phyloP scores from a whole-genome alignment of 2,888 invertebrate genomes.

The Lochmaea capreae region DNA sequence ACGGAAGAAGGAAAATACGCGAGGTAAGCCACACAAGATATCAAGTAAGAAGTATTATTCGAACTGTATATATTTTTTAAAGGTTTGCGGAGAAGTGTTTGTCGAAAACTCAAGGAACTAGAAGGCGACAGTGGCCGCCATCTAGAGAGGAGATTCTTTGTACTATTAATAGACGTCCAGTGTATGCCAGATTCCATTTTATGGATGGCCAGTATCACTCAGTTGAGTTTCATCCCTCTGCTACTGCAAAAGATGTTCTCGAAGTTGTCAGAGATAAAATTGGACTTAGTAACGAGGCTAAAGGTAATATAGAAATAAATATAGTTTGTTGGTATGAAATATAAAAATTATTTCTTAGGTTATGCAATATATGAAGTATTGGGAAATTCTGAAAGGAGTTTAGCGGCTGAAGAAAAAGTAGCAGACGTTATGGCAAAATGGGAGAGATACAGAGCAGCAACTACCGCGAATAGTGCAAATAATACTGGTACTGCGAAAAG shows the following conservation, averaged over 20 bases:
- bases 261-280: slow-evolving; percentile 90
- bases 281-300: slow-evolving; percentile 82
- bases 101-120: slow-evolving; percentile 77
- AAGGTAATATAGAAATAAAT: slow-evolving; percentile 54
- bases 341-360: slow-evolving; percentile 68
- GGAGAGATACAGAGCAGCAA: slow-evolving; percentile 84
- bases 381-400: slow-evolving; percentile 86
- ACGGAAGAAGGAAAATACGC: slow-evolving; percentile 96
- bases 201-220: slow-evolving; percentile 96
- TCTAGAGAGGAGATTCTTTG: slow-evolving; percentile 93
- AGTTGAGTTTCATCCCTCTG: slow-evolving; percentile 94
- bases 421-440: slow-evolving; percentile 96
- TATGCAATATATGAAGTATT: slow-evolving; percentile 94
- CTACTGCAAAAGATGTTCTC: slow-evolving; percentile 90
- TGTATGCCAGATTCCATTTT: slow-evolving; percentile 91
- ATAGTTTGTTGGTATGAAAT: background rate
- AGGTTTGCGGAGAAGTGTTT: slow-evolving; percentile 91
- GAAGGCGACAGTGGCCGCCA: slow-evolving; percentile 89
- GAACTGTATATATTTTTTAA: slow-evolving; percentile 11
- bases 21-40: slow-evolving; percentile 3
- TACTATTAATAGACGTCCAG: slow-evolving; percentile 89
- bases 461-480: slow-evolving; percentile 67
- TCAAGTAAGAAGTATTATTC: background rate
- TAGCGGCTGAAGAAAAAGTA: slow-evolving; percentile 87
- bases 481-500: slow-evolving; percentile 61